Conservation (phyloP, 2,113 vertebrate species). For the Erpornis zantholeuca region DNA sequence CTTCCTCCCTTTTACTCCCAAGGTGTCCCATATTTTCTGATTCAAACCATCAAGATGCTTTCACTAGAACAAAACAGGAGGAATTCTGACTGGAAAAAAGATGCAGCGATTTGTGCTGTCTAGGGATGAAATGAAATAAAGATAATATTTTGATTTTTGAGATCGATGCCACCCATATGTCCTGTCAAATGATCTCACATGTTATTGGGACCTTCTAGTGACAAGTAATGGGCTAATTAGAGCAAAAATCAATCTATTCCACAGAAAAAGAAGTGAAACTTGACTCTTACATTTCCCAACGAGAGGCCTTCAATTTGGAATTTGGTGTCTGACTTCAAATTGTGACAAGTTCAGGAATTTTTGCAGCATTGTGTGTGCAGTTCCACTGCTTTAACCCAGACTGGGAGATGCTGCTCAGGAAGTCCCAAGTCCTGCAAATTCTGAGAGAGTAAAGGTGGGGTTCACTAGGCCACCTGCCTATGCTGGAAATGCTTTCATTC, state of each 20-base stretch:
- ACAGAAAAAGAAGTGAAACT: background rate
- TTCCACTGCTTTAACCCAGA: background rate
- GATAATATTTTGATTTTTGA: background rate
- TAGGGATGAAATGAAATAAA: background rate
- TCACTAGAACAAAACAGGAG: background rate
- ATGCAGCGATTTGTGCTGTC: background rate
- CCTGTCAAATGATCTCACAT: background rate
- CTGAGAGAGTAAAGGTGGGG: background rate
- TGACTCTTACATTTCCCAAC: background rate
- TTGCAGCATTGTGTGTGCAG: fast-evolving
- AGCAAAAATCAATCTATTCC: background rate
- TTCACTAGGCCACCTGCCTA: fast-evolving
- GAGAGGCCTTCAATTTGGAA: background rate
- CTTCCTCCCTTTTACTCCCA: background rate
- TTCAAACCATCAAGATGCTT: background rate
- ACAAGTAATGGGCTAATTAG: background rate
- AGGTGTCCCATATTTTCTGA: background rate
- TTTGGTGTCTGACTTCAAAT: background rate
- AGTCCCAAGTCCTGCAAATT: background rate
- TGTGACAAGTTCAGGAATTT: background rate
- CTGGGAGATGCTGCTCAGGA: background rate
- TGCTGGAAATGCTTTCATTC: background rate
- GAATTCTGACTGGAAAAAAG: background rate
- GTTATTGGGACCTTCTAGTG: background rate
- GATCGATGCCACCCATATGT: background rate